These are phyloP conservation scores for Drosophila jambulina DNA, from an alignment of 1,140 invertebrate species.

Conservation along the genomic window DNA sequence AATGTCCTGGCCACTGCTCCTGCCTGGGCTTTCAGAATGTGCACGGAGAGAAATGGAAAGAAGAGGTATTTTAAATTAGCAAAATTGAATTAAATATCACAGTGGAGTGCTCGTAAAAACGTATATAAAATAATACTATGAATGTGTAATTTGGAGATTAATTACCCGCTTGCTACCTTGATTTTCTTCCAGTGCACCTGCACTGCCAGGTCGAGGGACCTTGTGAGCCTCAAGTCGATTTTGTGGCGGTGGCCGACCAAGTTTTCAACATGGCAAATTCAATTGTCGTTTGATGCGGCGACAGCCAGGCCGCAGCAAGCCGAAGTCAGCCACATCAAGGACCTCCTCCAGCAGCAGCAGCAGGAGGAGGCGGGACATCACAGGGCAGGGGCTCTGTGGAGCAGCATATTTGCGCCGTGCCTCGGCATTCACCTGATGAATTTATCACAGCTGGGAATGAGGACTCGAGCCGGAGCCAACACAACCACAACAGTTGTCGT, in stretches of 20 bases:
- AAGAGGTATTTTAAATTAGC: not conserved
- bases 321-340: slow-evolving; percentile 62
- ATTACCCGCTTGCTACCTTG: no score
- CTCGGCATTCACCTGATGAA: slow-evolving; percentile 84
- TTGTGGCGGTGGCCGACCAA: slow-evolving; percentile 65
- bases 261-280: slow-evolving; percentile 82
- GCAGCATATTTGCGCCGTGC: slow-evolving; percentile 71
- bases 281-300: slow-evolving; percentile 82
- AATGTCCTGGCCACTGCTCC: slow-evolving; percentile 33
- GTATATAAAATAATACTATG: not conserved
- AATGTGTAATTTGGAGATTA: not conserved
- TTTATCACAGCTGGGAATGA: slow-evolving; percentile 81
- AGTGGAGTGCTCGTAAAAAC: not conserved
- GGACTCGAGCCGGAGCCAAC: slow-evolving; percentile 31
- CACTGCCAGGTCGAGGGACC: slow-evolving; percentile 24
- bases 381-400: not conserved
- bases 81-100: not conserved
- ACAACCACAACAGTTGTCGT: slow-evolving; percentile 67
- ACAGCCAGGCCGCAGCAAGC: slow-evolving; percentile 50
- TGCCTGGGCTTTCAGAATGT: not conserved
- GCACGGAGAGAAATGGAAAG: slow-evolving; percentile 1
- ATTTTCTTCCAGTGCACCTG: slow-evolving; percentile 21
- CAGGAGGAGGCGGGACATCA: not conserved
- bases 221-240: slow-evolving; percentile 44
- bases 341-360: not conserved